Conservation (phyloP, 2,113 vertebrate species). For the Tachuris rubrigastra region DNA sequence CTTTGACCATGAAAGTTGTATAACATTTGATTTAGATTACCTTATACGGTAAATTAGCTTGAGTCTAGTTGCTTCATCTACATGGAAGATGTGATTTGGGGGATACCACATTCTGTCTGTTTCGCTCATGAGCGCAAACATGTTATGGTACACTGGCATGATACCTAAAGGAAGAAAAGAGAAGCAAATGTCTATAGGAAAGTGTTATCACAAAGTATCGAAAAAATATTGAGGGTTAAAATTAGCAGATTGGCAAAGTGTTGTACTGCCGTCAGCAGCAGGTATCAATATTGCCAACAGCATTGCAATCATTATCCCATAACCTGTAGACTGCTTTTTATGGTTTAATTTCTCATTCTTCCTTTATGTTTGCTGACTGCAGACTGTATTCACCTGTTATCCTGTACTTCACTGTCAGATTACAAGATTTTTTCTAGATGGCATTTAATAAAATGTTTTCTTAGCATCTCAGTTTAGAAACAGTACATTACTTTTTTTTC, state of each 20-base stretch:
- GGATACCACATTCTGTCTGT: slow-evolving; percentile 88
- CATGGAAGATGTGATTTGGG: slow-evolving; percentile 90
- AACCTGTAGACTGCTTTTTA: background rate
- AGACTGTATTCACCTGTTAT: background rate
- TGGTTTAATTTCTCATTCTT: background rate
- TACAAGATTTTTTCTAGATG: background rate
- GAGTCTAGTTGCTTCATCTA: slow-evolving; percentile 79
- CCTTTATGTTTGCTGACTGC: background rate
- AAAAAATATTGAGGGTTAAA: background rate
- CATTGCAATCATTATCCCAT: background rate
- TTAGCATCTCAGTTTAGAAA: background rate
- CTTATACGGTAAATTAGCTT: slow-evolving; percentile 86
- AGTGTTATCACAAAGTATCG: background rate
- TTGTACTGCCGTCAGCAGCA: background rate
- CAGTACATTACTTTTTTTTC: background rate
- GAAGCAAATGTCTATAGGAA: background rate
- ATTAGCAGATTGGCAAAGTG: background rate
- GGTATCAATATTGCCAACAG: background rate
- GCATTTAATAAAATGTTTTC: background rate
- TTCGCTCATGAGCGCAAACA: slow-evolving; percentile 92
- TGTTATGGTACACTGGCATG: slow-evolving; percentile 84
- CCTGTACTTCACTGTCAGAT: background rate
- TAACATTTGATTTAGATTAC: background rate
- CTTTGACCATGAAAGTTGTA: background rate
- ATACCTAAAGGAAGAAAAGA: slow-evolving; percentile 79